Percentiles rank a stretch among this genome's conserved stretches.
These are phyloP conservation scores for Bovichtus diacanthus DNA, from an alignment of 2,797 vertebrate species.

Conservation along the genomic window DNA sequence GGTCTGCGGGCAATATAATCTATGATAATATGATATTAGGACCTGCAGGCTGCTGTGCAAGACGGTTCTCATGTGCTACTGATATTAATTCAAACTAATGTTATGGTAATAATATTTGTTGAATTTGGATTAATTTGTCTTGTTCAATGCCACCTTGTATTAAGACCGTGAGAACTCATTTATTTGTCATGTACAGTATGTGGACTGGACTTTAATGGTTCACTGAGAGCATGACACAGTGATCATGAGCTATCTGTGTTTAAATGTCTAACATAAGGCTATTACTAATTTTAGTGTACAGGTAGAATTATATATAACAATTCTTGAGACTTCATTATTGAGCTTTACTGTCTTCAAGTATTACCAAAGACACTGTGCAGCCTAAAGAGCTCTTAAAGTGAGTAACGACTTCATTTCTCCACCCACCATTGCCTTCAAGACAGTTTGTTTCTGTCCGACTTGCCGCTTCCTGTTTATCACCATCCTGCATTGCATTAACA, in stretches of 20 bases:
- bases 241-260: not conserved
- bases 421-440: slow-evolving; percentile 25
- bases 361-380: not conserved
- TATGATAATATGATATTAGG: slow-evolving; percentile 8
- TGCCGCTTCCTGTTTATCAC: slow-evolving; percentile 52
- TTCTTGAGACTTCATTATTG: not conserved
- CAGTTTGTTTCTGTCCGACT: slow-evolving; percentile 25
- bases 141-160: not conserved
- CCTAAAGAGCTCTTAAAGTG: not conserved
- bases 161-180: not conserved
- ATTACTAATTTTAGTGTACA: not conserved
- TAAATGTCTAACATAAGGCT: not conserved
- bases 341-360: not conserved
- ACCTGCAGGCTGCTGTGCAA: slow-evolving; percentile 13
- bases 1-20: not conserved
- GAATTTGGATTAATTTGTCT: not conserved
- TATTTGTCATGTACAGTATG: not conserved
- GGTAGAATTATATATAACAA: not conserved
- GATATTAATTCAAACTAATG: not conserved
- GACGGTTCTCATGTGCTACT: not conserved
- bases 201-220: not conserved
- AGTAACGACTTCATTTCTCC: slow-evolving; percentile 38
- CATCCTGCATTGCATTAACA: slow-evolving; percentile 21
- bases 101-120: not conserved
- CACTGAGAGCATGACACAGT: not conserved